Evolutionary conservation across 37 sponge, comb jelly and placozoan species (phyloP), one percentile per base, ranked within the genome.

Genomic region (Lycopodina hypogea): DNA sequence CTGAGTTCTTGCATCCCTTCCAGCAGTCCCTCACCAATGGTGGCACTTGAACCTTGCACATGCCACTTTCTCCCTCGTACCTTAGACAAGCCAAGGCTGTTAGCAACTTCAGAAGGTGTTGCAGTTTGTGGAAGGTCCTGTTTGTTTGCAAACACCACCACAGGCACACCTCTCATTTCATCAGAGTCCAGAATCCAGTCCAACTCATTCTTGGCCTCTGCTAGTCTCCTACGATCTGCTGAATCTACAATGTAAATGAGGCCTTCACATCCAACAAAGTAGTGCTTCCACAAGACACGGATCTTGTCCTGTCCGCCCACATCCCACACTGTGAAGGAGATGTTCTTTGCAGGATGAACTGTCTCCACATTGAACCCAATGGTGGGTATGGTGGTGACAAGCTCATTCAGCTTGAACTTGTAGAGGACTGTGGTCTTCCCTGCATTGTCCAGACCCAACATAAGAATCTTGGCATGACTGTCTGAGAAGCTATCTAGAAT

Each of bases 331-430:
- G 96, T 95, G 83, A 96, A 96, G 17, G 72, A 62, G 23, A 96
- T 84, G 68, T 87, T 84, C 82, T 93, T 96, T 0, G 71, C 81
- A 1, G 94, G 99, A 18, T 79, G 60, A 9, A 98, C 93, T 3
- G 99, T 95, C 83, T 98, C 99, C 50, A 98, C 99, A 74, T 93
- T 98, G 87, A 98, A 98, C 2, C 99, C 99, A 52, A 98, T 98
- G 26, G 99, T 98, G 0, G 99, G 98, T 6, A 97, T 93, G 56
- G 95, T 87, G 24, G 69, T 61, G 60, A 98, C 90, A 2, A 79
- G 81, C 63, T 95, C 96, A 76, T 95, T 95, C 69, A 98, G 85
- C 59, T 98, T 98, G 63, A 93, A 77, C 77, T 95, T 95, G 95
- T 98, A 98, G 18, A 98, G 96, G 41, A 93, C 93, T 21, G 95